Evolutionary conservation across 2,113 vertebrate genomes (phyloP).

Genomic region (Corythaixoides concolor): DNA sequence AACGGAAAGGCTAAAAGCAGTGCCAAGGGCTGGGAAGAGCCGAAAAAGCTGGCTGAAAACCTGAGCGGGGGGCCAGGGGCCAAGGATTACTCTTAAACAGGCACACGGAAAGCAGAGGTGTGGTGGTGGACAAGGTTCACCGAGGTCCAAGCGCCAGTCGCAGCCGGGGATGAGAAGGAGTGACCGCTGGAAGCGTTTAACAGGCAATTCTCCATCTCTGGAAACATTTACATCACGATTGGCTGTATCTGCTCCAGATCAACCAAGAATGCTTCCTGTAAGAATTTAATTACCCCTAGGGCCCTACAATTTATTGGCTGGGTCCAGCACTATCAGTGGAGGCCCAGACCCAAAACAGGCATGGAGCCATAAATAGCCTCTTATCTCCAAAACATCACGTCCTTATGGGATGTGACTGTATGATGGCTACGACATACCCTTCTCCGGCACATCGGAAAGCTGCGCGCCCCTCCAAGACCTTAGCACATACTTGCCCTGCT

Average conservation of each 20-base stretch:
- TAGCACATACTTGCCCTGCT: background rate
- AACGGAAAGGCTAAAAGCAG: background rate
- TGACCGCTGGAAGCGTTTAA: background rate
- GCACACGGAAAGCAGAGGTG: background rate
- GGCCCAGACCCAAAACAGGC: background rate
- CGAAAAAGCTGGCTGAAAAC: background rate
- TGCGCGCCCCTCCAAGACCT: background rate
- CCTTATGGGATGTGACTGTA: background rate
- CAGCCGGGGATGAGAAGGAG: background rate
- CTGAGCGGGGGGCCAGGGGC: background rate
- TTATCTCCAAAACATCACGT: background rate
- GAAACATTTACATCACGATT: background rate
- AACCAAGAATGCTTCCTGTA: conserved; percentile 34
- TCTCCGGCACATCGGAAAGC: background rate
- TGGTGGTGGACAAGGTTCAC: background rate
- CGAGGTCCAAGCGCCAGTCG: background rate
- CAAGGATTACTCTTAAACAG: background rate
- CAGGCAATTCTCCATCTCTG: background rate
- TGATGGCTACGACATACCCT: background rate
- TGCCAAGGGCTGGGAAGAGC: background rate
- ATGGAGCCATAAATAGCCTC: conserved; percentile 1
- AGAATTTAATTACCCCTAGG: conserved; percentile 14
- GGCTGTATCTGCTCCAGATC: conserved; percentile 29
- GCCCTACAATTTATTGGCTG: background rate
- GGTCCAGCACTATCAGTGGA: background rate